phyloP scores from a whole-genome alignment of 2,113 vertebrate species.

The Psephotus haematonotus region DNA sequence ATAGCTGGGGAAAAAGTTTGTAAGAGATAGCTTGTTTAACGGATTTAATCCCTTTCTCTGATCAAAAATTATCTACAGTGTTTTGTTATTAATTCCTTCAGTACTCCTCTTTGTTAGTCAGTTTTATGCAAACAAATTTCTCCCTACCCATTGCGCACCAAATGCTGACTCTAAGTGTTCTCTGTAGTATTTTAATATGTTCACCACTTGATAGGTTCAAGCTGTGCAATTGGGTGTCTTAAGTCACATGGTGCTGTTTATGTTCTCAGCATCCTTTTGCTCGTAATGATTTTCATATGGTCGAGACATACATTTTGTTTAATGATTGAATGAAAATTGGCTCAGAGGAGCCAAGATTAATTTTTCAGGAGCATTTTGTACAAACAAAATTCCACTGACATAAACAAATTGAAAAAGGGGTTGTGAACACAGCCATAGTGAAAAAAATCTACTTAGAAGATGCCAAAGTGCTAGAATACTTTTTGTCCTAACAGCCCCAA shows the following conservation, averaged over 20 bases:
- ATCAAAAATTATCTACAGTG: conserved; percentile 22
- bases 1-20: not conserved
- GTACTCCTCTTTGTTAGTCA: conserved; percentile 28
- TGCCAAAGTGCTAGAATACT: not conserved
- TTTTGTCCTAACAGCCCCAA: not conserved
- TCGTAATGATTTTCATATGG: conserved; percentile 65
- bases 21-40: not conserved
- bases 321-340: conserved; percentile 59
- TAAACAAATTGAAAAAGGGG: conserved; percentile 26
- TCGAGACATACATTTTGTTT: conserved; percentile 19
- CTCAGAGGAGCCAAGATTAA: conserved; percentile 33
- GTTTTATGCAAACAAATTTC: conserved; percentile 59
- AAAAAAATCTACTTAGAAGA: conserved; percentile 9
- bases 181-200: conserved; percentile 46
- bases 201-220: conserved; percentile 54
- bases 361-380: conserved; percentile 60
- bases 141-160: conserved; percentile 48
- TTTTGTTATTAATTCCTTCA: conserved; percentile 33
- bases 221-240: conserved; percentile 61
- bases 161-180: conserved; percentile 56
- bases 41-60: not conserved
- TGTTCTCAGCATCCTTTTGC: conserved; percentile 55
- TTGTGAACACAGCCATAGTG: not conserved
- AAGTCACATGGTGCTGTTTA: conserved; percentile 62
- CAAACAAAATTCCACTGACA: conserved; percentile 44